Conservation (phyloP, 2,888 invertebrate genomes). For the Ferdinandea cuprea region DNA sequence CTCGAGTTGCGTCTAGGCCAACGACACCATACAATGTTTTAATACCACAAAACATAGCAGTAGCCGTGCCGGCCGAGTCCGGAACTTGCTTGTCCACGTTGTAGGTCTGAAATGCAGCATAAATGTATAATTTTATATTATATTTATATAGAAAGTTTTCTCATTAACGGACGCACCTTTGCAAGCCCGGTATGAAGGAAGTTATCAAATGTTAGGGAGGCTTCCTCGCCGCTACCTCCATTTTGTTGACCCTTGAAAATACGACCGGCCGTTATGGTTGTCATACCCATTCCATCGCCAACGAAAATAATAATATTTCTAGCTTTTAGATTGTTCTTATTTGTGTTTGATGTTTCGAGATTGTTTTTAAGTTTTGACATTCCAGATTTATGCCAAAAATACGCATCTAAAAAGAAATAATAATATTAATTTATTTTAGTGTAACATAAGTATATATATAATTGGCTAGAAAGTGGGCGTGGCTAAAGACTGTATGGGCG, state of each 20-base stretch:
- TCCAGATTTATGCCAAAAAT: slow-evolving; percentile 79
- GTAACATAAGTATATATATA: too few relatives aligned
- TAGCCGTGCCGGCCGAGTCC: slow-evolving; percentile 88
- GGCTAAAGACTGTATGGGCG: too few relatives aligned
- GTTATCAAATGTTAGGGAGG: slow-evolving; percentile 85
- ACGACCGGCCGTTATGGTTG: slow-evolving; percentile 86
- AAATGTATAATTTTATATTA: too few relatives aligned
- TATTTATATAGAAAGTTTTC: too few relatives aligned
- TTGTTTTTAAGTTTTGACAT: slow-evolving; percentile 80
- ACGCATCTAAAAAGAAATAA: slow-evolving; percentile 77
- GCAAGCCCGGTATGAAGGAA: slow-evolving; percentile 86
- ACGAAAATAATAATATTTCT: slow-evolving; percentile 87
- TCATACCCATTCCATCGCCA: slow-evolving; percentile 88
- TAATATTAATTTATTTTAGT: too few relatives aligned
- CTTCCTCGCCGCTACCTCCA: slow-evolving; percentile 85
- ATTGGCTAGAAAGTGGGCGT: too few relatives aligned
- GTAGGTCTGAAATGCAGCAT: slow-evolving; percentile 84
- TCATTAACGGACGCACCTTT: slow-evolving; percentile 85
- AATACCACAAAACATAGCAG: slow-evolving; percentile 86
- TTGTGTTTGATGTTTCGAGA: slow-evolving; percentile 81
- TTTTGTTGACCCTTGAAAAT: slow-evolving; percentile 85
- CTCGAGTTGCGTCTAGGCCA: slow-evolving; percentile 83
- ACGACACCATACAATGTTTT: slow-evolving; percentile 85
- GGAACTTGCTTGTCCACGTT: slow-evolving; percentile 88
- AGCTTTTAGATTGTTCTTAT: slow-evolving; percentile 81